Base-by-base conservation (phyloP, 2,797 vertebrate species). In the Chelon labrosus region DNA sequence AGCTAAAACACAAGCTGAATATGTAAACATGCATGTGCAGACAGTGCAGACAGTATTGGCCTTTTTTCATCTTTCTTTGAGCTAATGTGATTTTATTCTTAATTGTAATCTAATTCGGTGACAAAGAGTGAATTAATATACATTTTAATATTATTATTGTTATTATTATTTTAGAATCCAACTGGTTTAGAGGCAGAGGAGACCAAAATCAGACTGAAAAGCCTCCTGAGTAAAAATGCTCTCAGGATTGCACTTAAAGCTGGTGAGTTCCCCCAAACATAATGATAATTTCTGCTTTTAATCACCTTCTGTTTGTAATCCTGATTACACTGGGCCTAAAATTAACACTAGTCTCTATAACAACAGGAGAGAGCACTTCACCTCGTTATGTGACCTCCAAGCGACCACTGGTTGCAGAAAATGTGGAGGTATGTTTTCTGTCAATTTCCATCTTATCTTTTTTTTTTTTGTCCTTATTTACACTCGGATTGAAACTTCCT, bases 141-240 rank as follows among this genome's bases (percentile, higher is more conserved):
- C 39, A 12, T 12, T 41, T 22, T 22, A 22, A 22, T 12, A 13
- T 41, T 13, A 12, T 11, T 41, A 22, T 39, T 11, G 1, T 39
- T 41, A 4, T 44, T 44, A 11, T 7, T 44, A 16, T 11, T 50
- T 69, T 9, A 91, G 88, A 49, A 5, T 7, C 55, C 68, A 17
- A 31, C 1, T 56, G 59, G 42, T 42, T 47, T 89, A 2, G 95
- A 96, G 38, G 10, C 75, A 0, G 92, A 80, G 0, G 93, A 94
- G 57, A 90, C 90, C 49, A 94, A 93, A 1, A 19, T 95, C 51
- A 90, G 98, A 79, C 95, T 99, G 52, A 97, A 96, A 73, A 97
- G 95, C 5, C 95, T 99, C 75, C 82, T 99, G 72, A 95, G 88
- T 70, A 98, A 94, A 76, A 95, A 94, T n/a, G 87, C 94, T 0